Evolutionary conservation across 2,797 vertebrate genomes (phyloP).

Genomic region (Parauchenoglanis ngamensis): DNA sequence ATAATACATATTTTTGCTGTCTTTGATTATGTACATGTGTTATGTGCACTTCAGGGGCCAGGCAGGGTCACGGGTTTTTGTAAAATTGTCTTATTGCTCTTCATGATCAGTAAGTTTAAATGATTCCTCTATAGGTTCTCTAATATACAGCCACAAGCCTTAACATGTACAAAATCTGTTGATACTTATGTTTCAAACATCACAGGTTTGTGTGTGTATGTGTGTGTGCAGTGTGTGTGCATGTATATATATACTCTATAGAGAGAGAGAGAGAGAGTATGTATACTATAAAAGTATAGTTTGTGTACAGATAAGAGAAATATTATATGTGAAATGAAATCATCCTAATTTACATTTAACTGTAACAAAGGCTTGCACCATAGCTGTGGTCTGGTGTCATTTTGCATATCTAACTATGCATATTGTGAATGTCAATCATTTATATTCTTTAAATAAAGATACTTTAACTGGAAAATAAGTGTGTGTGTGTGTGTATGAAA

Average conservation of each 20-base stretch:
- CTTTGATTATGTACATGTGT: not conserved
- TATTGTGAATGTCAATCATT: slow-evolving; percentile 40
- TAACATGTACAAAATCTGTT: not conserved
- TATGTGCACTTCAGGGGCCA: not conserved
- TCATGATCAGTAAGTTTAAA: not conserved
- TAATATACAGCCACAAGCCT: not conserved
- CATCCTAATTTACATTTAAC: too few relatives aligned
- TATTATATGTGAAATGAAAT: not conserved
- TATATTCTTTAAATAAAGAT: slow-evolving; percentile 33
- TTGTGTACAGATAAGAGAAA: slow-evolving; percentile 30
- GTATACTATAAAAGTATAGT: not conserved
- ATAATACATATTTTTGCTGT: not conserved
- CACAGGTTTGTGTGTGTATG: not conserved
- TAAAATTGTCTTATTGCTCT: not conserved
- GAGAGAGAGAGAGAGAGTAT: not conserved
- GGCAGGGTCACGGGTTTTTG: not conserved
- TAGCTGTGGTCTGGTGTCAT: slow-evolving; percentile 17
- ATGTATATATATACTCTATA: not conserved
- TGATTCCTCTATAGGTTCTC: not conserved
- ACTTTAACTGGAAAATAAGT: not conserved
- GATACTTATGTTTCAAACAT: not conserved
- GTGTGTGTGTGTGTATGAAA: not conserved
- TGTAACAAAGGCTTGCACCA: not conserved
- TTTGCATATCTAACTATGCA: slow-evolving; percentile 37
- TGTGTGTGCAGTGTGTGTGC: not conserved